Conservation (phyloP, 1,140 invertebrate genomes). For the Saccostrea cuccullata region DNA sequence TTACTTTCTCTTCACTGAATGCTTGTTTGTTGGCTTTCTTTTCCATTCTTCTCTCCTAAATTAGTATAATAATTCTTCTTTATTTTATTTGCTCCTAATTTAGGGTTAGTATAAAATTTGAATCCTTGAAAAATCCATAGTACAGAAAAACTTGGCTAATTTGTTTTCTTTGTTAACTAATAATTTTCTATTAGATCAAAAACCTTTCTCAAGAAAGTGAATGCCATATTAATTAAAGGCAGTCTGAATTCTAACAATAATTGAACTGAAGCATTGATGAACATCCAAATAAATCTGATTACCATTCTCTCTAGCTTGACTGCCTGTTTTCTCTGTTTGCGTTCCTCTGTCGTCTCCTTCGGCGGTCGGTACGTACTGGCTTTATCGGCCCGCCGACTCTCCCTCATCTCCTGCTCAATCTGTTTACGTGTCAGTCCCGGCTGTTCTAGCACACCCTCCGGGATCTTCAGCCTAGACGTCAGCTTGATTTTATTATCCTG, state of each 20-base stretch:
- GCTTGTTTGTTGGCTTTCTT: constrained; percentile 91
- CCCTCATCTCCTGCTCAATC: constrained; percentile 62
- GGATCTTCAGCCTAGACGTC: constrained; percentile 60
- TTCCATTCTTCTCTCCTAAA: constrained; percentile 88
- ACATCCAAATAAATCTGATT: constrained; percentile 42
- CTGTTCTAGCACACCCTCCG: constrained; percentile 54
- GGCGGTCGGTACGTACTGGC: constrained; percentile 82
- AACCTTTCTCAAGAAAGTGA: no score
- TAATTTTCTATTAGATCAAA: no score
- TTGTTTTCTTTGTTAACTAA: no score
- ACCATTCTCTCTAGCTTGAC: constrained; percentile 89
- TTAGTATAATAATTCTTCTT: no score
- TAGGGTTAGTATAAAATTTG: no score
- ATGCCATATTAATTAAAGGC: no score
- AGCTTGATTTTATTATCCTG: constrained; percentile 59
- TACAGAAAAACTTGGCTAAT: no score
- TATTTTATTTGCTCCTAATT: no score
- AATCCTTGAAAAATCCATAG: no score
- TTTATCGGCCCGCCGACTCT: constrained; percentile 57
- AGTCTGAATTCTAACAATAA: no score
- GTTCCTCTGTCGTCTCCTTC: constrained; percentile 89
- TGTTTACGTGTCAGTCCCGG: constrained; percentile 65
- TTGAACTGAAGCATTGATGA: no score
- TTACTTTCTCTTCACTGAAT: constrained; percentile 91
- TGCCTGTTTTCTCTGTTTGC: constrained; percentile 87